Evolutionary conservation across 1,140 invertebrate genomes (phyloP).

Genomic region (Monochamus saltuarius): DNA sequence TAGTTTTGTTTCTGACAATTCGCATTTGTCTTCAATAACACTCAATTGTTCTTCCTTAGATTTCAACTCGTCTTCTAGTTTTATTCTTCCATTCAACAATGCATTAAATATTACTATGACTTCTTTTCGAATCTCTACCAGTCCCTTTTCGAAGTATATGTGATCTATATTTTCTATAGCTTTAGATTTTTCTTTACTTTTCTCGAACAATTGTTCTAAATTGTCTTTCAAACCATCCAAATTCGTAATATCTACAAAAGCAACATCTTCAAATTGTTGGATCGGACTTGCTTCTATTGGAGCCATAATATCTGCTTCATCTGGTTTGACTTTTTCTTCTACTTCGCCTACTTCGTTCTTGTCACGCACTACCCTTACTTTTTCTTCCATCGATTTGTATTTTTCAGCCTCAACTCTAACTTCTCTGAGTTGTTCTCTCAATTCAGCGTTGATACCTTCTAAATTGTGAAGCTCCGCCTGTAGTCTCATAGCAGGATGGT

Average conservation of each 20-base stretch:
- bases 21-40: constrained; percentile 5
- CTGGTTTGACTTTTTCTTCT: background rate
- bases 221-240: constrained; percentile 7
- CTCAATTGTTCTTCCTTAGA: constrained; percentile 3
- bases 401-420: constrained; percentile 17
- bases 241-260: background rate
- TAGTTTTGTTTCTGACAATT: constrained; percentile 16
- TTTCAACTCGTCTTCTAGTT: constrained; percentile 13
- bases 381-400: background rate
- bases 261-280: too few relatives aligned
- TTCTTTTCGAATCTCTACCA: background rate
- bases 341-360: background rate
- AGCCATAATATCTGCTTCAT: too few relatives aligned
- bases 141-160: background rate
- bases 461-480: constrained; percentile 65
- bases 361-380: background rate
- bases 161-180: background rate
- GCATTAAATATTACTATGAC: background rate
- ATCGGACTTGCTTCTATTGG: background rate
- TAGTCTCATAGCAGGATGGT: constrained; percentile 72
- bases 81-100: background rate
- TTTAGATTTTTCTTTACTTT: background rate
- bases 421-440: constrained; percentile 54
- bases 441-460: constrained; percentile 60
- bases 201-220: constrained; percentile 11